These are phyloP conservation scores for Pterobdella sp. DNA, from an alignment of 2,888 invertebrate genomes.

Conservation along the genomic window DNA sequence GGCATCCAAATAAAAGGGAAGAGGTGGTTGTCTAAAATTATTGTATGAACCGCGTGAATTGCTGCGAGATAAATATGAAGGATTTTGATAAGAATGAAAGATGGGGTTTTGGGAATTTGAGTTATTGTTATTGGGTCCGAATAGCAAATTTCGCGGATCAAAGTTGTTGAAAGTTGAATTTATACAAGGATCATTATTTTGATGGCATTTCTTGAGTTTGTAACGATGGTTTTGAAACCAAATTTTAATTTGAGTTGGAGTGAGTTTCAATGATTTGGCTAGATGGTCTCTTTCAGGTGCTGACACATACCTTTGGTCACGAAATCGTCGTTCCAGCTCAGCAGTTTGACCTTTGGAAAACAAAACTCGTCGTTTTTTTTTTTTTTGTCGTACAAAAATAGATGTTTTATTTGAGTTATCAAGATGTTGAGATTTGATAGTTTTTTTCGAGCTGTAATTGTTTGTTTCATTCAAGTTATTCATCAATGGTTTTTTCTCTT, in stretches of 20 bases:
- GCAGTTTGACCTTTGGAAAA: slow-evolving; percentile 29
- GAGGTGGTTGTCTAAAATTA: not conserved
- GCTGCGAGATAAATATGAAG: not conserved
- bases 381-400: slow-evolving; percentile 5
- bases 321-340: slow-evolving; percentile 29
- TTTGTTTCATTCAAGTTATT: not conserved
- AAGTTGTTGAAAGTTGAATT: not conserved
- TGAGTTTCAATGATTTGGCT: slow-evolving; percentile 25
- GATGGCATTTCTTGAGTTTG: slow-evolving; percentile 28
- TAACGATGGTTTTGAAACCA: slow-evolving; percentile 32
- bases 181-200: not conserved
- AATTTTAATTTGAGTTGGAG: slow-evolving; percentile 30
- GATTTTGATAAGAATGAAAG: not conserved
- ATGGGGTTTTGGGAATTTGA: not conserved
- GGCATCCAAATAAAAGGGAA: not conserved
- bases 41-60: not conserved
- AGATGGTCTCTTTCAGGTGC: slow-evolving; percentile 30
- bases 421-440: not conserved
- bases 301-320: slow-evolving; percentile 29
- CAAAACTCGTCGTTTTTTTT: slow-evolving; percentile 29
- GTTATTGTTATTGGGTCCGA: not conserved
- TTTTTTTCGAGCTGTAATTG: not conserved
- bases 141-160: not conserved
- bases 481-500: not conserved
- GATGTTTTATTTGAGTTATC: not conserved